Percentiles rank a stretch among this genome's conserved stretches.
phyloP scores from a whole-genome alignment of 1,140 invertebrate genomes.

The Acromyrmex charruanus region DNA sequence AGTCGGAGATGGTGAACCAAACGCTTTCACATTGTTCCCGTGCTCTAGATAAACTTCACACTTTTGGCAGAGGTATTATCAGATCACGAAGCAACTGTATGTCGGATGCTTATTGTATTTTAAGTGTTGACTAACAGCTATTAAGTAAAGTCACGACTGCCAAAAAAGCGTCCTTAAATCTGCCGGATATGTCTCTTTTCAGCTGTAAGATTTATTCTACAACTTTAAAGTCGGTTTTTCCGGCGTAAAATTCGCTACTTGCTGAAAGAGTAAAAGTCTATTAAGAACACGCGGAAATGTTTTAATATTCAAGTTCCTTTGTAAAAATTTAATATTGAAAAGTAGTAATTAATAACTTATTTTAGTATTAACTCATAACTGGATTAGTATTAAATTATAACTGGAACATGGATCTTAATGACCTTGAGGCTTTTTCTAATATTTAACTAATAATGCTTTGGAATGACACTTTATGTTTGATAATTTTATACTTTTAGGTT shows the following conservation, averaged over 20 bases:
- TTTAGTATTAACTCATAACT: no score
- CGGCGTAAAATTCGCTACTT: not conserved
- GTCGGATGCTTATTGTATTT: not conserved
- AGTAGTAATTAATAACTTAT: no score
- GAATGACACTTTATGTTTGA: no score
- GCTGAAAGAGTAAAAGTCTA: not conserved
- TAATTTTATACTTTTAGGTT: no score
- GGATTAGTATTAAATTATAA: no score
- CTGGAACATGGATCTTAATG: no score
- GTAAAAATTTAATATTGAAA: no score
- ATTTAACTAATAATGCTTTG: no score
- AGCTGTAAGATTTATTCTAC: constrained; percentile 7
- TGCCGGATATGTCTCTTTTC: not conserved
- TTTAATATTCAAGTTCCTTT: not conserved
- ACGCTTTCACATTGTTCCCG: constrained; percentile 18
- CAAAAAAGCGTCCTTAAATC: not conserved
- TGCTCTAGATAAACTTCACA: constrained; percentile 44
- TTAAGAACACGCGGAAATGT: not conserved
- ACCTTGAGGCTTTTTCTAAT: no score
- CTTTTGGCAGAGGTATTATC: constrained; percentile 9
- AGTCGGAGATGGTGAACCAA: constrained; percentile 26
- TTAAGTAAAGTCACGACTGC: not conserved
- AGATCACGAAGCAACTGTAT: not conserved
- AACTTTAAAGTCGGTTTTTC: not conserved
- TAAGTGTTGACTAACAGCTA: not conserved